A percentile compares a stretch with the other conserved stretches of the same genome.
Conservation (phyloP, 2,888 invertebrate genomes). For the Nephrotoma flavescens region DNA sequence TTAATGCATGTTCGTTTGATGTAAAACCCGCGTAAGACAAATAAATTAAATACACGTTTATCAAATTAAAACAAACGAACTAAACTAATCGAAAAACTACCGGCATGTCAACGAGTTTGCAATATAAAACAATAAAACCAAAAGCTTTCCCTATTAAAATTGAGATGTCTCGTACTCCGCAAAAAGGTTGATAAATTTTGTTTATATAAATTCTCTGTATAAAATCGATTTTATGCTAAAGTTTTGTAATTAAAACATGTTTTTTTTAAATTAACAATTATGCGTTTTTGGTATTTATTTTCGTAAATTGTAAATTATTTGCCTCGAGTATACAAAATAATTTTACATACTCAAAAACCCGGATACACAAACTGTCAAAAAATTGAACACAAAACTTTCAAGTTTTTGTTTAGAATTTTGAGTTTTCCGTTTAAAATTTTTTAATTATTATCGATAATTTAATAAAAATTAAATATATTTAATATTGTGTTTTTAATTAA, state of each 20-base stretch:
- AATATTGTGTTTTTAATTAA: not conserved
- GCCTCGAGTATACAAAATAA: not conserved
- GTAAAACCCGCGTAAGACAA: no score
- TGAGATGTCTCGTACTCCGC: not conserved
- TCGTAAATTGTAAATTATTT: not conserved
- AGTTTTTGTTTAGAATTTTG: not conserved
- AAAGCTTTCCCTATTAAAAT: not conserved
- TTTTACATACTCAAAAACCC: not conserved
- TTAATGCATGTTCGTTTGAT: no score
- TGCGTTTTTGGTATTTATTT: not conserved
- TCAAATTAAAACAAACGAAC: no score
- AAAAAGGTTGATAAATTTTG: not conserved
- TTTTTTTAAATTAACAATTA: not conserved
- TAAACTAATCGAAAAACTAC: no score
- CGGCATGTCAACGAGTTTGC: not conserved
- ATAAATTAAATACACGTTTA: no score
- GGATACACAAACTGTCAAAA: not conserved
- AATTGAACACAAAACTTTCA: not conserved
- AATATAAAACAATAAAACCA: not conserved
- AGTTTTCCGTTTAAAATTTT: not conserved
- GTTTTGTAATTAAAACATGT: not conserved
- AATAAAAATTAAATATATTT: not conserved
- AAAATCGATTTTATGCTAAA: not conserved
- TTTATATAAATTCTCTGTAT: not conserved
- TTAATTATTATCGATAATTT: not conserved